Evolutionary conservation across 2,888 invertebrate genomes (phyloP).

Genomic region (Cephus runcator): DNA sequence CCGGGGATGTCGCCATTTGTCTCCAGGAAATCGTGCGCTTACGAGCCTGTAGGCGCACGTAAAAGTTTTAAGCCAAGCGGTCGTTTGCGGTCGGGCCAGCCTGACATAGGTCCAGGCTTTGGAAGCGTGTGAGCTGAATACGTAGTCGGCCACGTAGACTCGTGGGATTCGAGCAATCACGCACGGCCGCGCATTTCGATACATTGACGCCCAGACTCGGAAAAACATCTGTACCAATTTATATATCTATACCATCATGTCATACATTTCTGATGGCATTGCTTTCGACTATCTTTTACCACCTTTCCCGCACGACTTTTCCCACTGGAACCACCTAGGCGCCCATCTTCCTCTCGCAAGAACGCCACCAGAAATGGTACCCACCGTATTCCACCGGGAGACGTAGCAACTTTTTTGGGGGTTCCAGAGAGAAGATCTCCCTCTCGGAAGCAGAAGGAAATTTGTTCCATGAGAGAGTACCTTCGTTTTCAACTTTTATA

Average conservation of each 20-base stretch:
- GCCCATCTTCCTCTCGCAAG: background rate
- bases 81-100: slow-evolving; percentile 4
- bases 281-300: background rate
- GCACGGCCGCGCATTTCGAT: slow-evolving; percentile 51
- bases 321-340: background rate
- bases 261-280: slow-evolving; percentile 54
- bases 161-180: slow-evolving; percentile 49
- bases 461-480: background rate
- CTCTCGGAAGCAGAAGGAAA: background rate
- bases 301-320: background rate
- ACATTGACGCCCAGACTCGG: slow-evolving; percentile 47
- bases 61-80: slow-evolving; percentile 13
- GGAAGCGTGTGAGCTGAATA: slow-evolving; percentile 14
- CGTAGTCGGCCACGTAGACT: slow-evolving; percentile 22
- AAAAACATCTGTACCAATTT: slow-evolving; percentile 34
- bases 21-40: background rate
- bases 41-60: background rate
- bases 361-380: background rate
- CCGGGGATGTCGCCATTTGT: background rate
- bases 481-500: background rate
- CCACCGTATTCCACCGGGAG: background rate
- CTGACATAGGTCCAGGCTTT: slow-evolving; percentile 14
- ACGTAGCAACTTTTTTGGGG: background rate
- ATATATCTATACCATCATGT: slow-evolving; percentile 50
- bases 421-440: background rate